Conservation (phyloP, 2,888 invertebrate species). For the Mantis religiosa region DNA sequence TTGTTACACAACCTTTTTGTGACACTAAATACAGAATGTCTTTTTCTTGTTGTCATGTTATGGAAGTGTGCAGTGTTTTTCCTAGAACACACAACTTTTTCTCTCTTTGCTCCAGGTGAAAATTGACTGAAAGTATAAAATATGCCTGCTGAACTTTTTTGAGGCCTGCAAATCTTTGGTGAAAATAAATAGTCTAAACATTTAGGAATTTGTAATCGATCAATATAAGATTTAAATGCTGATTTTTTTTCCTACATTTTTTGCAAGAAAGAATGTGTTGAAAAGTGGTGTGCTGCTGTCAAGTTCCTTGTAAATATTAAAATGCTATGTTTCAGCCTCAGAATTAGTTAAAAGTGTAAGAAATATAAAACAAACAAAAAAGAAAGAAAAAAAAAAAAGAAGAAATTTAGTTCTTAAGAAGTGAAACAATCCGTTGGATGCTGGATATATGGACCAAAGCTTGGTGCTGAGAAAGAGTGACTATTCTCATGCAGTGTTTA, state of each 20-base stretch:
- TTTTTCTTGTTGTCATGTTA: constrained; percentile 28
- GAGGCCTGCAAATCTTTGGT: background rate
- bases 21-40: constrained; percentile 19
- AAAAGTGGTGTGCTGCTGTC: constrained; percentile 16
- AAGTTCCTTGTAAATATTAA: constrained; percentile 33
- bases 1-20: constrained; percentile 33
- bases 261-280: background rate
- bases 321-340: constrained; percentile 34
- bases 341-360: constrained; percentile 10
- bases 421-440: background rate
- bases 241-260: background rate
- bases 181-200: background rate
- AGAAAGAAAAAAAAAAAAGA: background rate
- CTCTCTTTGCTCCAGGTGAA: constrained; percentile 15
- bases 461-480: background rate
- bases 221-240: background rate
- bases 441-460: background rate
- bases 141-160: background rate
- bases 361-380: background rate
- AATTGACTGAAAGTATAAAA: background rate
- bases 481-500: background rate
- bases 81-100: constrained; percentile 23
- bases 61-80: constrained; percentile 26
- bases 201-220: background rate
- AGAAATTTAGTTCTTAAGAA: constrained; percentile 1